Base-by-base conservation (phyloP, 2,888 invertebrate genomes). In the Allophyes oxyacanthae region DNA sequence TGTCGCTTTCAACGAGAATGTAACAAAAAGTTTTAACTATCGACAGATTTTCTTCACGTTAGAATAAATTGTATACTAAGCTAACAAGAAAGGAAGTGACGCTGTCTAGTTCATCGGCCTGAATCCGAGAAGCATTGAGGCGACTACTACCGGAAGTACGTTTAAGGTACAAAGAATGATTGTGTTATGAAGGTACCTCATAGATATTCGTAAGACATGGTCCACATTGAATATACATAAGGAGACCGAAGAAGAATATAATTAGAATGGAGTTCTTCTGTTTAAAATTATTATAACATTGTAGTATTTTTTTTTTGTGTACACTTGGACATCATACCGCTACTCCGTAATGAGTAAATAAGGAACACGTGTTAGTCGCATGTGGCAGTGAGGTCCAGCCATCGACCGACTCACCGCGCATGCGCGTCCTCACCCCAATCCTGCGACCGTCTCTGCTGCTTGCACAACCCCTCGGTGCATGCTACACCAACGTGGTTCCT, bases 391-490 rank as follows among this genome's bases (percentile, higher is more conserved):
- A 78, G 72, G 82, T 69, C 64, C 78, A 66, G 62, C 42, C 83
- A 90, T 90, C 91, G 91, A 91, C 88, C 89, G 89, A 67, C 48
- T 25, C 75, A 87, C 41, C 71, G 85, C 92, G 91, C 91, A 89
- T 67, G 92, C 92, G 91, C 88, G 73, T 65, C 58, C 60, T 69
- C 80, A 85, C 82, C 88, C 88, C 79, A 82, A 75, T 78, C 75
- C 75, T 62, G 53, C 66, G 61, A 77, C 78, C 75, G 75, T 75
- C 68, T 77, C 52, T 73, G 56, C 69, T 80, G 56, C 69, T 80
- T 79, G 79, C 79, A 81, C 78, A 82, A 83, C 84, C 87, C 84
- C 82, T 75, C 77, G 78, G 74, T 85, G 83, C 86, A 85, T 72
- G 76, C 72, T 70, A 70, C 70, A 67, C 62, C 64, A 62, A 63